These are phyloP conservation scores for Synanceia verrucosa DNA, from an alignment of 2,797 vertebrate genomes.

Conservation along the genomic window DNA sequence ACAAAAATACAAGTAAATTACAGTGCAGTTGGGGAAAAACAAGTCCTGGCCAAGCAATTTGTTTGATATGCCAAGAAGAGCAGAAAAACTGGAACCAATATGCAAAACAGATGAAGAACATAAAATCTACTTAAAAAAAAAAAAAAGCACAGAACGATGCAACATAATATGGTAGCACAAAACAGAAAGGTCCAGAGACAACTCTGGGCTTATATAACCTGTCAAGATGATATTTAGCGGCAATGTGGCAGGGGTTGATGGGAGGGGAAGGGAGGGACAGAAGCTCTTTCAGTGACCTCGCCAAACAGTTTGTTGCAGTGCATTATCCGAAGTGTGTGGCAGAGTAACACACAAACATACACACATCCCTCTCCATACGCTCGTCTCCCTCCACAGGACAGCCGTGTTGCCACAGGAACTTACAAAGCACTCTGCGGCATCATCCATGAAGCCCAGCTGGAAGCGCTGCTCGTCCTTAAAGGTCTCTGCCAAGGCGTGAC, in stretches of 20 bases:
- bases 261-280: slow-evolving; percentile 59
- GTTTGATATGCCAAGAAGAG: slow-evolving; percentile 3
- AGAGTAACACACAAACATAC: slow-evolving; percentile 43
- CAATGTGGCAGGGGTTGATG: slow-evolving; percentile 63
- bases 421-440: slow-evolving; percentile 98
- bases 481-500: slow-evolving; percentile 96
- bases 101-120: slow-evolving; percentile 28
- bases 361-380: slow-evolving; percentile 26
- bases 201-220: slow-evolving; percentile 70
- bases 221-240: slow-evolving; percentile 72
- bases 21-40: slow-evolving; percentile 11
- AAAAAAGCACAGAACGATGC: slow-evolving; percentile 19
- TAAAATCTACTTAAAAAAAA: slow-evolving; percentile 25
- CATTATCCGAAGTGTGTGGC: slow-evolving; percentile 42
- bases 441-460: slow-evolving; percentile 98
- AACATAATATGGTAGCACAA: slow-evolving; percentile 23
- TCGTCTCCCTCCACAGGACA: slow-evolving; percentile 24
- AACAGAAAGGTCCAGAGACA: slow-evolving; percentile 39
- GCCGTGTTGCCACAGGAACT: slow-evolving; percentile 77
- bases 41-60: not conserved
- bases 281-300: slow-evolving; percentile 75
- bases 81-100: slow-evolving; percentile 7
- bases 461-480: slow-evolving; percentile 98
- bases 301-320: slow-evolving; percentile 69
- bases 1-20: slow-evolving; percentile 9